phyloP scores from a whole-genome alignment of 2,888 invertebrate genomes.

The Spodoptera littoralis region DNA sequence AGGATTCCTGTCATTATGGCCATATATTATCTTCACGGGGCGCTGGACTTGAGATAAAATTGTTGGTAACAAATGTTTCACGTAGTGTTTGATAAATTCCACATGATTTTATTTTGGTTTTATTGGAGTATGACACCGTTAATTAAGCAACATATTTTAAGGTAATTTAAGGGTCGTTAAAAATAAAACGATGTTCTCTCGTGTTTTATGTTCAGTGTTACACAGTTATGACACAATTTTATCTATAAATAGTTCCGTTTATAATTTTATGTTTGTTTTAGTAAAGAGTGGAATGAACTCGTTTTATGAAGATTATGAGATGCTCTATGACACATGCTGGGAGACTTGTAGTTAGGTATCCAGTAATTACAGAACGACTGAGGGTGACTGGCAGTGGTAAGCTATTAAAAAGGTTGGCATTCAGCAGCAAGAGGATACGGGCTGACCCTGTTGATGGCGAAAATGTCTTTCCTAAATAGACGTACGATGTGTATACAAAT shows the following conservation, averaged over 20 bases:
- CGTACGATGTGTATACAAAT: too few species aligned
- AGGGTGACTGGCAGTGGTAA: too few species aligned
- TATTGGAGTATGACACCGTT: constrained; percentile 60
- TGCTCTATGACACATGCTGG: background rate
- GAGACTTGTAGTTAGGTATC: background rate
- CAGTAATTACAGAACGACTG: background rate
- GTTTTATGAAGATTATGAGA: background rate
- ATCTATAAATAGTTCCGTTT: constrained; percentile 45
- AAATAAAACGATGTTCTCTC: constrained; percentile 49
- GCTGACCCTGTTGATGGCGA: too few species aligned
- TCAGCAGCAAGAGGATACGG: too few species aligned
- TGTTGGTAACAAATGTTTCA: constrained; percentile 66
- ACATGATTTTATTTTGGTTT: constrained; percentile 61
- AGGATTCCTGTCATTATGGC: constrained; percentile 79
- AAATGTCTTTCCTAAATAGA: too few species aligned
- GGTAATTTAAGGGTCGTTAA: constrained; percentile 54
- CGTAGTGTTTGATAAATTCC: constrained; percentile 60
- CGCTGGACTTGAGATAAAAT: constrained; percentile 75
- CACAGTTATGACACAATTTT: constrained; percentile 52
- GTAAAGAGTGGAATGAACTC: constrained; percentile 34
- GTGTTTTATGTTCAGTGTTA: constrained; percentile 51
- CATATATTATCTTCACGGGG: constrained; percentile 81
- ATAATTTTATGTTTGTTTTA: constrained; percentile 52
- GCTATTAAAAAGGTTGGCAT: too few species aligned
- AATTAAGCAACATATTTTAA: constrained; percentile 62